A percentile compares a stretch with the other conserved stretches of the same genome.
Conservation (phyloP, 2,888 invertebrate species). For the Andricus curvator region DNA sequence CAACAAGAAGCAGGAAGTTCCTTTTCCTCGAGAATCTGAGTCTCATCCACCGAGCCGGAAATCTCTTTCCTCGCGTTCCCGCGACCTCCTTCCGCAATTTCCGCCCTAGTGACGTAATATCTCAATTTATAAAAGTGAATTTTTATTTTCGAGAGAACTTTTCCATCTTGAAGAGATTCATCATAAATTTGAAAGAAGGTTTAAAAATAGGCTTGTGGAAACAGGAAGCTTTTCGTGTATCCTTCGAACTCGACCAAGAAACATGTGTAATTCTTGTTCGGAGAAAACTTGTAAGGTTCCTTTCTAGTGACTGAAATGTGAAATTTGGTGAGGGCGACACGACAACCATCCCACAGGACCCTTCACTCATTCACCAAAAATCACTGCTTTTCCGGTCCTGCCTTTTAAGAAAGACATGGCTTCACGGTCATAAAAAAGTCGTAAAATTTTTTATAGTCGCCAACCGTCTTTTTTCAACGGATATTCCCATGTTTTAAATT, state of each 20-base stretch:
- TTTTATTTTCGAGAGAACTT: background rate
- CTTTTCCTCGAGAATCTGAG: background rate
- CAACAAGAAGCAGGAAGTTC: too few relatives aligned
- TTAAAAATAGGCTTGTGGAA: background rate
- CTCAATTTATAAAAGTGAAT: background rate
- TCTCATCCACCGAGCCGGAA: conserved; percentile 5
- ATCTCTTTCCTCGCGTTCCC: conserved; percentile 23
- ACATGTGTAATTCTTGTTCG: conserved; percentile 32
- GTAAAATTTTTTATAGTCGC: background rate
- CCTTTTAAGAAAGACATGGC: background rate
- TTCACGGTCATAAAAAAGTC: background rate
- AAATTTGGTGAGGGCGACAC: conserved; percentile 6
- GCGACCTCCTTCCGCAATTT: conserved; percentile 11
- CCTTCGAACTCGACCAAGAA: conserved; percentile 13
- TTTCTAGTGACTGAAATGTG: background rate
- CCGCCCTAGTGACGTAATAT: background rate
- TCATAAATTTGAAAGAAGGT: too few relatives aligned
- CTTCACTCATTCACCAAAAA: conserved; percentile 30
- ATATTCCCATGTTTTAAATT: background rate
- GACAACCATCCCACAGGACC: conserved; percentile 18
- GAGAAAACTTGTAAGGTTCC: conserved; percentile 21
- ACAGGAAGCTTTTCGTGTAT: conserved; percentile 22
- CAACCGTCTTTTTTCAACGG: background rate
- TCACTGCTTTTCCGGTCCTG: conserved; percentile 35
- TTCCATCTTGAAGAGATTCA: too few relatives aligned